Base-by-base conservation (phyloP, 2,888 invertebrate species). In the Tortrix viridana region DNA sequence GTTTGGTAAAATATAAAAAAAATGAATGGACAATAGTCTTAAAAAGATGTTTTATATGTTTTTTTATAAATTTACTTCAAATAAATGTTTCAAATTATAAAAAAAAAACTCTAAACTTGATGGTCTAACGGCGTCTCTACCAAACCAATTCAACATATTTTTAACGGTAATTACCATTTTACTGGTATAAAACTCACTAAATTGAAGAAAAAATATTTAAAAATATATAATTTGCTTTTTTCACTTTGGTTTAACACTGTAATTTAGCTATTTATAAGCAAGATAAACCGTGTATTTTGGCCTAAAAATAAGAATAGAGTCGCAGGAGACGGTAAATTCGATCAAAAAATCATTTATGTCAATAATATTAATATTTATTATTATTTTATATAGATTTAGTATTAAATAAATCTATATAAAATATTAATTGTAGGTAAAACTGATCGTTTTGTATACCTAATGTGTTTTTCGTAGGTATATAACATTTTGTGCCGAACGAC, bases 391-490 rank as follows among this genome's bases (percentile, higher is more conserved):
- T n/a, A n/a, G n/a, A n/a, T n/a, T n/a, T n/a, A n/a, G n/a, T n/a
- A n/a, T n/a, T n/a, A n/a, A n/a, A n/a, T n/a, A 32, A 12, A 32
- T 32, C 12, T 26, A 26, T 3, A 2, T 32, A 9, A 32, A 32
- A 32, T 32, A 32, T 12, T 0, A 12, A 32, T 12, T 32, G 32
- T 32, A 32, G 3, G 12, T 7, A 32, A 32, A 32, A 12, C 32
- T 12, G 32, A 0, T 32, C 32, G 32, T 32, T 12, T 12, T 32
- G 7, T 32, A 32, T 26, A 26, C 9, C 26, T 26, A 26, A 26
- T 9, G 9, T 26, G 2, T 32, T 32, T 1, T 32, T 32, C 20
- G n/a, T 48, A 60, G 49, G 49, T 49, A 49, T 49, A 12, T 32
- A 12, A 32, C 3, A 12, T 32, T n/a, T n/a, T n/a, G 7, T 2